These are phyloP conservation scores for Nomada fucata DNA, from an alignment of 2,888 invertebrate species.

Conservation along the genomic window DNA sequence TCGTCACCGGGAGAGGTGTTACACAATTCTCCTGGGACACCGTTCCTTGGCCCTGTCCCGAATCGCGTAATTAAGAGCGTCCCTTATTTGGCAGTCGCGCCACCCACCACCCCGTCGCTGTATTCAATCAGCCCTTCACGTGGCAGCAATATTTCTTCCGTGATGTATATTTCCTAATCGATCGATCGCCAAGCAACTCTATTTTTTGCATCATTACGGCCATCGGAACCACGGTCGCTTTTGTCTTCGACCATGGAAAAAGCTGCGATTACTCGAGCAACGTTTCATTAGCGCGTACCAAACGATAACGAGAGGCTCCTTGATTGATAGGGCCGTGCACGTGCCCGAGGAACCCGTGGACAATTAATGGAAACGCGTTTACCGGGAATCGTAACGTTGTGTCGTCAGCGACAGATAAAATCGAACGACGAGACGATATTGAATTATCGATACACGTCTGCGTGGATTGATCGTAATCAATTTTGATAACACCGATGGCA, in stretches of 20 bases:
- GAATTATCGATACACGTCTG: neutral
- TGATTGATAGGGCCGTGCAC: neutral
- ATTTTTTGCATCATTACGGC: slow-evolving; percentile 45
- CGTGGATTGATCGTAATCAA: too few species aligned
- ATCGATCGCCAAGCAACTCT: slow-evolving; percentile 42
- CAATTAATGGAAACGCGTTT: neutral
- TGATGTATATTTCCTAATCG: slow-evolving; percentile 29
- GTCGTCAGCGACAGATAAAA: neutral
- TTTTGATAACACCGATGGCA: too few species aligned
- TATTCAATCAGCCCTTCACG: slow-evolving; percentile 33
- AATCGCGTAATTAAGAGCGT: slow-evolving; percentile 54
- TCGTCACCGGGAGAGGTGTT: neutral
- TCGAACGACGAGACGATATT: neutral
- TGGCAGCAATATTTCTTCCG: slow-evolving; percentile 28
- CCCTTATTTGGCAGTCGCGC: slow-evolving; percentile 51
- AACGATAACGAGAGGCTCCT: slow-evolving; percentile 16
- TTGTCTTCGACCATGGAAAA: neutral
- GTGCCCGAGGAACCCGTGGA: neutral
- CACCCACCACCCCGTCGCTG: neutral
- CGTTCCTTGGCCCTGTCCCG: slow-evolving; percentile 32
- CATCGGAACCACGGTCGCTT: slow-evolving; percentile 6
- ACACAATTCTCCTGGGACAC: slow-evolving; percentile 2
- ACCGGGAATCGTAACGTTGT: neutral
- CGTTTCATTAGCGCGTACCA: slow-evolving; percentile 40
- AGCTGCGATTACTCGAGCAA: slow-evolving; percentile 11